Conservation (phyloP, 2,113 vertebrate genomes). For the Rhinolophus ferrumequinum region DNA sequence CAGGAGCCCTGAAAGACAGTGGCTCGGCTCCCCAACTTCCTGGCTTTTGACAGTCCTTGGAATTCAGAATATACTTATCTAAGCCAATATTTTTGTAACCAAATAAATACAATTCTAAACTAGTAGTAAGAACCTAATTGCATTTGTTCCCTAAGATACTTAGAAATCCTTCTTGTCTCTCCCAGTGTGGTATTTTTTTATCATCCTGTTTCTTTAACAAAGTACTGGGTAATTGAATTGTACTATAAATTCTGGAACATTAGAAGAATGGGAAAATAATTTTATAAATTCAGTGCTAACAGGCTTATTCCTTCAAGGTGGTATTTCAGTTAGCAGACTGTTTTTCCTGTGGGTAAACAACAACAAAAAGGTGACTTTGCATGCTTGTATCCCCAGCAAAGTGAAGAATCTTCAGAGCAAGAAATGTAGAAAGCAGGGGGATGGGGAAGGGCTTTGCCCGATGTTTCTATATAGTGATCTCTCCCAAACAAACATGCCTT, state of each 20-base stretch:
- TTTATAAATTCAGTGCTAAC: constrained; percentile 23
- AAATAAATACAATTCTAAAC: constrained; percentile 20
- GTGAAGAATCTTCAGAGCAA: constrained; percentile 24
- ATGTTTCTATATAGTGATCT: accelerated
- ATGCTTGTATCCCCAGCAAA: constrained; percentile 36
- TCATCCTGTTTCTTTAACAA: constrained; percentile 43
- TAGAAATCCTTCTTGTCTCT: neutral
- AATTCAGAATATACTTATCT: constrained; percentile 12
- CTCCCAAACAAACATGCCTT: neutral
- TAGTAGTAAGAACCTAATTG: constrained; percentile 21
- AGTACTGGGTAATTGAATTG: neutral
- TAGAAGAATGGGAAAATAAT: constrained; percentile 26
- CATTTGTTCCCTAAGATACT: constrained; percentile 50
- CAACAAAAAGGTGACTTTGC: neutral
- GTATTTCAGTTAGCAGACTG: constrained; percentile 12
- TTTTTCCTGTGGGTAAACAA: constrained; percentile 46
- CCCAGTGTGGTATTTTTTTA: constrained; percentile 10
- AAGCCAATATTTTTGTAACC: constrained; percentile 27
- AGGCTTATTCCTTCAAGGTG: neutral
- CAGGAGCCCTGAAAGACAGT: neutral
- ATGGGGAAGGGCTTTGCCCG: neutral
- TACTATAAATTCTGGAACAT: neutral
- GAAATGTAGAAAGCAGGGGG: neutral
- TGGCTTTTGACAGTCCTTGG: constrained; percentile 11
- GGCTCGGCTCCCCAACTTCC: neutral